Base-by-base conservation (phyloP, 1,140 invertebrate species). In the Heterodera schachtii region DNA sequence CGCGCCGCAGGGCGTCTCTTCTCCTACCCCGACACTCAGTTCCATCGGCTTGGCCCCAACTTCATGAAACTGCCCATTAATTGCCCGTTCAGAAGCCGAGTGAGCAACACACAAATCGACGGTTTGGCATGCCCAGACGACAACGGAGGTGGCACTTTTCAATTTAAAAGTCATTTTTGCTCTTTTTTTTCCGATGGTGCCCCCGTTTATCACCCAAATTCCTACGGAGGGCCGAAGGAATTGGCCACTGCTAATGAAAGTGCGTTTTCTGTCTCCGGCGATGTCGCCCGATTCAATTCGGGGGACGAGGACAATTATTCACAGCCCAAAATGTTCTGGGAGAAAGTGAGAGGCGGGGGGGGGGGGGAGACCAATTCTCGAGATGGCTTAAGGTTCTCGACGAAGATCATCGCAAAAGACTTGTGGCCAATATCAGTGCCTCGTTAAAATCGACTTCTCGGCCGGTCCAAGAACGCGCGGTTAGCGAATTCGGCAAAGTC, bases 191-290 rank as follows among this genome's bases (percentile, higher is more conserved):
- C 19, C n/a, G 85, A 85, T 70, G 94, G 94, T 47, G 93, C 94
- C 16, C 96, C 96, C 1, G 98, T 97, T 91, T 98, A 98, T 90
- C 97, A 93, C 91, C 97, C 97, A 0, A 98, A 98, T 90, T 97
- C 95, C 81, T 99, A 98, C 90, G 91, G 91, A 81, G 96, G 95
- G 0, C 95, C 95, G 0, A 90, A 92, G 49, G 90, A 92, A 75
- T 82, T 74, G 43, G 60, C 82, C 7, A 81, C 85, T 19, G 86
- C 81, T 11, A 79, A 80, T 13, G 80, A 84, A 41, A 66, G 57
- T 47, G 11, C 86, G 46, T 92, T 91, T 76, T 86, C 79, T 67
- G 73, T 90, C 19, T 80, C 90, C 81, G 93, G 92, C 44, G 92
- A 93, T 85, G 92, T 93, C 41, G 83, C 93, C 52, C 84, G 85